Percentiles rank a stretch among this genome's conserved stretches.
These are phyloP conservation scores for Oncorhynchus clarkii DNA, from an alignment of 2,113 vertebrate species.

Conservation along the genomic window DNA sequence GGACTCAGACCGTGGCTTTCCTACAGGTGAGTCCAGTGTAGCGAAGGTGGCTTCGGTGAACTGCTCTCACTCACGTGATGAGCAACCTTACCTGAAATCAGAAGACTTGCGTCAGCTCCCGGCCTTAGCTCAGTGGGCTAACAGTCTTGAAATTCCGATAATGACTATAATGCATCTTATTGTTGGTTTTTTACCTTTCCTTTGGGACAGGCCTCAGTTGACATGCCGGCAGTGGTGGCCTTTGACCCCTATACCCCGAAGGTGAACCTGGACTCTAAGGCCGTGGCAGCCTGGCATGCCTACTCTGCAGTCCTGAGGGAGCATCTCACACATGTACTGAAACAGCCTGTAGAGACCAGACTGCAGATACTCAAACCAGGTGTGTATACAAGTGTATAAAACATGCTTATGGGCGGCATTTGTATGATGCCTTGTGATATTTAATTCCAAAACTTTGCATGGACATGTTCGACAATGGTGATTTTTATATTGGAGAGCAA, in stretches of 20 bases:
- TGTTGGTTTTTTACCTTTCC: neutral
- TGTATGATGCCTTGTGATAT: neutral
- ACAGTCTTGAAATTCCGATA: too few relatives aligned
- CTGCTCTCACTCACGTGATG: too few relatives aligned
- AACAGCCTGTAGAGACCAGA: conserved; percentile 57
- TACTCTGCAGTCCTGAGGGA: conserved; percentile 55
- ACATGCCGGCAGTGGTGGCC: conserved; percentile 52
- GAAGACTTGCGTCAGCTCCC: neutral
- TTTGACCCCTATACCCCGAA: conserved; percentile 64
- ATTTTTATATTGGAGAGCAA: conserved; percentile 14
- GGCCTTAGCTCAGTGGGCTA: too few relatives aligned
- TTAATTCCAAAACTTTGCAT: conserved; percentile 15
- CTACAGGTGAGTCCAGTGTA: conserved; percentile 78
- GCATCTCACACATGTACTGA: conserved; percentile 51
- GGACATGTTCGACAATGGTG: conserved; percentile 13
- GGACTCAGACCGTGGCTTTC: conserved; percentile 77
- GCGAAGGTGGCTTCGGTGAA: neutral
- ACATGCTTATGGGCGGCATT: neutral
- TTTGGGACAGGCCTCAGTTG: conserved; percentile 53
- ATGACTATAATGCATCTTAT: too few relatives aligned
- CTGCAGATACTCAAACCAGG: conserved; percentile 41
- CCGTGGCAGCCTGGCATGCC: conserved; percentile 37
- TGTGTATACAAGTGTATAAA: conserved; percentile 7
- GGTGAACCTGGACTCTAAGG: conserved; percentile 63
- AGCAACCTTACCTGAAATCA: too few relatives aligned